Percentiles rank a stretch among this genome's conserved stretches.
Conservation (phyloP, 2,797 vertebrate genomes). For the Siniperca undulata region DNA sequence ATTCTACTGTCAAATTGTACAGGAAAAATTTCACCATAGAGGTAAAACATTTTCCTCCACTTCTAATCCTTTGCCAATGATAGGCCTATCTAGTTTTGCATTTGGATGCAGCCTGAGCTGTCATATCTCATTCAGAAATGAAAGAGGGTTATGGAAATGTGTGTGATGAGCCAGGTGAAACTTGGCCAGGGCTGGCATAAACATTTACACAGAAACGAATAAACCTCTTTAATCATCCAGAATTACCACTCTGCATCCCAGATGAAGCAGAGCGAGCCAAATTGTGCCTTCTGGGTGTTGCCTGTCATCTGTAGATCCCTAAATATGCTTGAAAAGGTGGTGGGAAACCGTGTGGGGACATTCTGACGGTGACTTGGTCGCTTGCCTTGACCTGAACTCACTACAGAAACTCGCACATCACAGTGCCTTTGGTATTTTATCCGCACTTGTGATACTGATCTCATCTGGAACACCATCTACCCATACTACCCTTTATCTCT, state of each 20-base stretch:
- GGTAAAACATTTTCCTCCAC: constrained; percentile 44
- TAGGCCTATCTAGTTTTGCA: constrained; percentile 49
- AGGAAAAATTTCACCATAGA: constrained; percentile 24
- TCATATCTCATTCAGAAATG: constrained; percentile 73
- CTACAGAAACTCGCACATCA: constrained; percentile 27
- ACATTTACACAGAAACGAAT: constrained; percentile 75
- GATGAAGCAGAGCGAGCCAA: constrained; percentile 65
- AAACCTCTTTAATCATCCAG: constrained; percentile 78
- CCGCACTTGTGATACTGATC: constrained; percentile 51
- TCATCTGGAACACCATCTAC: constrained; percentile 56
- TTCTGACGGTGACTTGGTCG: constrained; percentile 22
- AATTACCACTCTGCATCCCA: constrained; percentile 71
- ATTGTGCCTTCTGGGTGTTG: constrained; percentile 59
- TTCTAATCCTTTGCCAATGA: constrained; percentile 57
- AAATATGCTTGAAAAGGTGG: constrained; percentile 55
- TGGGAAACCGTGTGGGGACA: constrained; percentile 28
- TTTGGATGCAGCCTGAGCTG: constrained; percentile 60
- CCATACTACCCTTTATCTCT: constrained; percentile 39
- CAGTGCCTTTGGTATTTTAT: constrained; percentile 28
- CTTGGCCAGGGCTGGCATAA: constrained; percentile 66
- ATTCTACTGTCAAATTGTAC: constrained; percentile 32
- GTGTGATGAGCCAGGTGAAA: constrained; percentile 74
- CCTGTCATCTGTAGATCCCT: constrained; percentile 54
- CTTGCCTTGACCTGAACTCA: constrained; percentile 42
- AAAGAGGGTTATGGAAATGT: constrained; percentile 72